phyloP scores from a whole-genome alignment of 2,888 invertebrate genomes.

The Polydrusus tereticollis region DNA sequence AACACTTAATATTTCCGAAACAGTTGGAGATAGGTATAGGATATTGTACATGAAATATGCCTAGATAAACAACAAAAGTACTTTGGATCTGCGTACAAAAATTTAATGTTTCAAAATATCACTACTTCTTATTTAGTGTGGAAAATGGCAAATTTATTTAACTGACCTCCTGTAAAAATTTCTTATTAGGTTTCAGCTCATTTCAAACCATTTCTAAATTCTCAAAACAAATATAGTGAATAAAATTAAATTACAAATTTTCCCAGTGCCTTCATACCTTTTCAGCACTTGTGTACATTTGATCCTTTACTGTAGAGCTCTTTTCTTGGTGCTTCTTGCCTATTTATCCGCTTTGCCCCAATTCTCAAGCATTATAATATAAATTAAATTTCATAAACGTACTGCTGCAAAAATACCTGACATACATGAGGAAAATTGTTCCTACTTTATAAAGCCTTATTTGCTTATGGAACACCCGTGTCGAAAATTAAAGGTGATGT shows the following conservation, averaged over 20 bases:
- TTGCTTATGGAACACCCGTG: neutral
- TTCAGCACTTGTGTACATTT: neutral
- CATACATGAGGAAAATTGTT: neutral
- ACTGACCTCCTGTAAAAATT: too few species aligned
- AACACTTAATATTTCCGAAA: too few species aligned
- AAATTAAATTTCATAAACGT: slow-evolving; percentile 1
- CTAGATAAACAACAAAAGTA: too few species aligned
- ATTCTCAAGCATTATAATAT: neutral
- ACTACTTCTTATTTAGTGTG: too few species aligned
- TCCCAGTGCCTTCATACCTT: neutral
- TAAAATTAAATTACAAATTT: neutral
- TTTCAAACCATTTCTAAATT: too few species aligned
- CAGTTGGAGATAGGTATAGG: too few species aligned
- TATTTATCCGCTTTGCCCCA: neutral
- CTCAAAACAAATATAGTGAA: neutral
- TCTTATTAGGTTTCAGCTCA: too few species aligned
- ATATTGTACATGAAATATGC: too few species aligned
- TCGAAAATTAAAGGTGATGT: slow-evolving; percentile 1
- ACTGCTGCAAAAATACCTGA: neutral
- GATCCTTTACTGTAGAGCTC: neutral
- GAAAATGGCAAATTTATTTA: too few species aligned
- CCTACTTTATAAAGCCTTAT: neutral
- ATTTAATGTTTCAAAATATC: too few species aligned
- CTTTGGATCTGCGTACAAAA: too few species aligned
- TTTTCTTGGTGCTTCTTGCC: neutral